Percentiles rank a stretch among this genome's conserved stretches.
These are phyloP conservation scores for Acromyrmex heyeri DNA, from an alignment of 1,140 invertebrate species.

Conservation along the genomic window DNA sequence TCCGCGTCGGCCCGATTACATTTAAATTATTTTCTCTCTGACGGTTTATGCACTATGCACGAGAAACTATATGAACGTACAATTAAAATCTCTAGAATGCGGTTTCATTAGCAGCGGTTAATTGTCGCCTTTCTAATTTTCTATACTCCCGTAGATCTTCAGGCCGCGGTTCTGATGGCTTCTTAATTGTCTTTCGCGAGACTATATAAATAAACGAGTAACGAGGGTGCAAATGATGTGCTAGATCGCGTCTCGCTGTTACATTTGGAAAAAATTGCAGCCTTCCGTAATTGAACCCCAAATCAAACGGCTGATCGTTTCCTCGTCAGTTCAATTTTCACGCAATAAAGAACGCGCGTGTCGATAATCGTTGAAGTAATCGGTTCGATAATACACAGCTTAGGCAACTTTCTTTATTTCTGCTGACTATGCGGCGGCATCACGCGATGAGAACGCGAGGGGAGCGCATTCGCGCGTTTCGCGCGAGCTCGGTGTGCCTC, in stretches of 20 bases:
- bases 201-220: slow-evolving; percentile 26
- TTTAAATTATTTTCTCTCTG: slow-evolving; percentile 37
- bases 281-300: neutral
- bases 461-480: slow-evolving; percentile 16
- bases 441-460: slow-evolving; percentile 8
- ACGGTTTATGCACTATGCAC: too few species aligned
- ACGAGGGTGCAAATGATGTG: slow-evolving; percentile 13
- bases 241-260: neutral
- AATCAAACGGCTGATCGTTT: neutral
- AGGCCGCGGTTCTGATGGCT: neutral
- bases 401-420: slow-evolving; percentile 47
- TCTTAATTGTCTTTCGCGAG: slow-evolving; percentile 23
- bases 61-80: neutral
- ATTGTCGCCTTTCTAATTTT: slow-evolving; percentile 60
- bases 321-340: neutral
- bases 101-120: slow-evolving; percentile 31
- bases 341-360: slow-evolving; percentile 29
- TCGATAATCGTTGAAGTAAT: slow-evolving; percentile 40
- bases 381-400: slow-evolving; percentile 7
- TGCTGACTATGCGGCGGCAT: slow-evolving; percentile 21
- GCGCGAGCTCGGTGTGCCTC: neutral
- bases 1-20: slow-evolving; percentile 45
- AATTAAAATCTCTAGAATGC: slow-evolving; percentile 31
- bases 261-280: too few species aligned
- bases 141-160: slow-evolving; percentile 3